Base-by-base conservation (phyloP, 2,113 vertebrate species). In the Neodon shergylaensis region DNA sequence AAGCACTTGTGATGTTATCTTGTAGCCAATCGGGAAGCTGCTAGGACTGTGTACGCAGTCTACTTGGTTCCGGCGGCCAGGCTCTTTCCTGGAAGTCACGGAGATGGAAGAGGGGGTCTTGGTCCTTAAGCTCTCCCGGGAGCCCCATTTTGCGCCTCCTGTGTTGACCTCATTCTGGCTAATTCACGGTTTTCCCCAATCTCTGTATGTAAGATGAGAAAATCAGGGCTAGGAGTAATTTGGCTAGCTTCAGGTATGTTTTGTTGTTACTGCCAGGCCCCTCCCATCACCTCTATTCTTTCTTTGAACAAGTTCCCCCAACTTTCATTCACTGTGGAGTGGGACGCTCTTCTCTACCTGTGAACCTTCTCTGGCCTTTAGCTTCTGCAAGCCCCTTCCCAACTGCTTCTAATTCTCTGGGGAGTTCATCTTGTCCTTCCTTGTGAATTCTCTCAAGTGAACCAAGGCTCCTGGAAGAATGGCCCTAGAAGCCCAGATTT, bases 1-100 rank as follows among this genome's bases (percentile, higher is more conserved):
- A 10, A 16, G 90, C 65, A 21, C 94, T 76, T 86, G 92, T 97
- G 97, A 97, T 72, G 96, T 97, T 97, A 97, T 78, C 72, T 58
- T 82, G n/a, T 77, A 97, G 96, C 97, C 96, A 94, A 97, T 96
- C 92, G 0, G 58, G 81, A 85, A 63, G 54, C 73, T 7, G 66
- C 77, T 26, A 81, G 87, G 81, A 66, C 83, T 42, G 58, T 78
- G 61, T 70, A 90, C 88, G 61, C 94, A 70, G 16, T 94, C 90
- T 79, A 47, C 79, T 77, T 73, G 0, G 21, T 74, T 19, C 90
- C 84, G 47, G 90, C 44, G 76, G 66, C 79, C 9, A 11, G 63
- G 1, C 63, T 65, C 39, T 87, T 85, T 63, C 21, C 42, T 81
- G 19, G 2, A 54, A 84, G 28, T 24, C 39, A 5, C n/a, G 88